These are phyloP conservation scores for Strix aluco DNA, from an alignment of 2,113 vertebrate genomes.

Conservation along the genomic window DNA sequence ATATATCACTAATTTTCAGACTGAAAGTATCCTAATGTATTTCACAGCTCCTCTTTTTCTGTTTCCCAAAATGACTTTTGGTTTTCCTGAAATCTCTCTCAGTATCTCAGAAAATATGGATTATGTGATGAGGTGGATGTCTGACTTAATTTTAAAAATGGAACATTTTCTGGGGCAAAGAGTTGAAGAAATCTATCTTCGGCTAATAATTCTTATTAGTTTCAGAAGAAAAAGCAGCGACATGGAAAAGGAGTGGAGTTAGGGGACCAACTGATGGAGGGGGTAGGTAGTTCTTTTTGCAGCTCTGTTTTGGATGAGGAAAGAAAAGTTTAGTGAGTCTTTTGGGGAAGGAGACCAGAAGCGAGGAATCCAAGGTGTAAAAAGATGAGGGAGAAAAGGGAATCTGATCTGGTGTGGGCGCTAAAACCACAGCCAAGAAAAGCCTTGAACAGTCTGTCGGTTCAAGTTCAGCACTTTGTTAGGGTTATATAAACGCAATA, in stretches of 20 bases:
- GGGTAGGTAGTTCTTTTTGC: background rate
- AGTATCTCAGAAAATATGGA: background rate
- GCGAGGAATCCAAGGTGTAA: background rate
- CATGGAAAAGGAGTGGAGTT: background rate
- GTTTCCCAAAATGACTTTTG: background rate
- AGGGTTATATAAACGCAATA: background rate
- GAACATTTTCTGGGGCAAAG: background rate
- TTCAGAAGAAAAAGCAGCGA: background rate
- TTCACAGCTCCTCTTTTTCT: background rate
- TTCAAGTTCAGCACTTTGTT: background rate
- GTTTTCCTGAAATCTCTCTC: background rate
- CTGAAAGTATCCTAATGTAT: background rate
- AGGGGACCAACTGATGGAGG: background rate
- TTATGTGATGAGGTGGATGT: background rate
- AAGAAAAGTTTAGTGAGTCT: background rate
- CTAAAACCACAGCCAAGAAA: background rate
- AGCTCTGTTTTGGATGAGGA: background rate
- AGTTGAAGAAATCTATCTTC: background rate
- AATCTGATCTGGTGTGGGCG: background rate
- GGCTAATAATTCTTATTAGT: background rate
- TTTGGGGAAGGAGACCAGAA: background rate
- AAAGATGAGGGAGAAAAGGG: background rate
- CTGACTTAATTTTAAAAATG: background rate
- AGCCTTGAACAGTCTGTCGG: background rate
- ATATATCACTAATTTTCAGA: background rate